Base-by-base conservation (phyloP, 2,797 vertebrate species). In the Sternarchorhynchus goeldii region DNA sequence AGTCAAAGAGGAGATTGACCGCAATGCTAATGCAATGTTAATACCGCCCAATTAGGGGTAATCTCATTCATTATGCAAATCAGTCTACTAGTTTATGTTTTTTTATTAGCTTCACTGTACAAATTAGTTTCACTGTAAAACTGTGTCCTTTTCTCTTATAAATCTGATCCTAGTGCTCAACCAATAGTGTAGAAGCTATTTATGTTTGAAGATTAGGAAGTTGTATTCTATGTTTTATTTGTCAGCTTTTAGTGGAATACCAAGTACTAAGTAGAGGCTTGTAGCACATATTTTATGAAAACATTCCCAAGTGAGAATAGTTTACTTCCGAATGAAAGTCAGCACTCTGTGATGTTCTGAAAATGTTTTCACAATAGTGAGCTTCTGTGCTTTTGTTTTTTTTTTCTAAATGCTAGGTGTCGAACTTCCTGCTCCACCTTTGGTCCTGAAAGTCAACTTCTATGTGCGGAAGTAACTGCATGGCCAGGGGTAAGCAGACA, bases 381-480 rank as follows among this genome's bases (percentile, higher is more conserved):
- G 4, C 17, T 10, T 32, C 53, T 1, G 29, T 32, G 14, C 21
- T 53, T 63, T 20, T 64, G 3, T 25, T 32, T 29, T 21, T 53
- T 63, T 55, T 56, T 31, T 18, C 32, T 5, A 25, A 57, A 62
- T 29, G 29, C 57, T 69, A 31, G 5, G 21, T 60, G 41, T 4
- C 18, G n/a, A 70, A 50, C 12, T 2, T 56, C 64, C 18, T 58
- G 50, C 68, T 32, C 50, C 69, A 32, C 69, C 45, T 67, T 81
- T 16, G 56, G 41, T 60, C 31, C 53, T 72, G 70, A 82, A 78
- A 78, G 80, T 84, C 80, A 77, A 80, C 75, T 80, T 77, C 80
- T 84, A 67, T 67, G 56, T 73, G 60, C 62, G 5, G 53, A 64
- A 53, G 53, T 73, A 21, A 57, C 18, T 64, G 32, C 6, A 16